phyloP scores from a whole-genome alignment of 2,113 vertebrate species.

The Leuciscus idus region DNA sequence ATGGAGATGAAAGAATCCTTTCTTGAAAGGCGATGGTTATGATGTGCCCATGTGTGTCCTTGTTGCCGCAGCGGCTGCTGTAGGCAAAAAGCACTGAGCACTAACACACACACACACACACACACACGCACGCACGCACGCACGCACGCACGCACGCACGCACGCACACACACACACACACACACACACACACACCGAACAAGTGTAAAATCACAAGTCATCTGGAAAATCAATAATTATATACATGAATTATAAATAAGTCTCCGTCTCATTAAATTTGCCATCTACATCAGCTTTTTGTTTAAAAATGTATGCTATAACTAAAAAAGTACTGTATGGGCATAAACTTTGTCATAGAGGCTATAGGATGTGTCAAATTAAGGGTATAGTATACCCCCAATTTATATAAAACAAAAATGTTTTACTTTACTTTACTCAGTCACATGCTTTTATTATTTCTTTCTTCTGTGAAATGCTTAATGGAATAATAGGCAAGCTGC shows the following conservation, averaged over 20 bases:
- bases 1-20: slow-evolving; percentile 51
- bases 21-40: slow-evolving; percentile 46
- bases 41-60: slow-evolving; percentile 47
- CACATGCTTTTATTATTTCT: neutral
- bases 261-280: neutral
- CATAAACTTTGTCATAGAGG: neutral
- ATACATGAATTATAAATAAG: neutral
- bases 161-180: neutral
- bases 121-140: no score
- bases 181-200: neutral
- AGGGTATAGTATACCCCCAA: neutral
- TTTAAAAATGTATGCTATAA: neutral
- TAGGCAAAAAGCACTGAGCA: neutral
- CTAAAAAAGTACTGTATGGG: neutral
- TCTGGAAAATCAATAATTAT: neutral
- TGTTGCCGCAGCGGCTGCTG: slow-evolving; percentile 32
- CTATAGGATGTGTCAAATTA: neutral
- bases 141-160: neutral
- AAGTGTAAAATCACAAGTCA: neutral
- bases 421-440: neutral
- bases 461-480: no score
- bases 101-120: no score
- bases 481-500: no score
- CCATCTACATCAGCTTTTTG: neutral
- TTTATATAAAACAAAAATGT: no score